Evolutionary conservation across 2,888 invertebrate species (phyloP).

Genomic region (Platycnemis pennipes): DNA sequence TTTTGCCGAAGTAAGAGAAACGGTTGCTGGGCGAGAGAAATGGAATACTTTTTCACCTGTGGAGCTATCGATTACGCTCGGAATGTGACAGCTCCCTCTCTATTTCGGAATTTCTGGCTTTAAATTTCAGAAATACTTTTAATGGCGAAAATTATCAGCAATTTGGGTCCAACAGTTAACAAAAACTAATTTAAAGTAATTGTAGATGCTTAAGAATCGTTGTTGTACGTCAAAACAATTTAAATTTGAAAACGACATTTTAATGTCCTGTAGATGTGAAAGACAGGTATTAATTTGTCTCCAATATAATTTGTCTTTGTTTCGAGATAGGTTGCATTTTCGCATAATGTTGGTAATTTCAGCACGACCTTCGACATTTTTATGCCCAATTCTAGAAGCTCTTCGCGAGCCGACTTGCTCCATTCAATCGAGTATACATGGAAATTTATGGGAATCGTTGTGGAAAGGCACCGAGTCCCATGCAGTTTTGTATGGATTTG

Average conservation of each 20-base stretch:
- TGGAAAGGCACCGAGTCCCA: too few relatives aligned
- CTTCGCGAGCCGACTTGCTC: too few relatives aligned
- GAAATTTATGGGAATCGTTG: too few relatives aligned
- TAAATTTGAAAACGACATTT: background rate
- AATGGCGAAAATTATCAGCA: background rate
- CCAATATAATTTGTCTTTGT: too few relatives aligned
- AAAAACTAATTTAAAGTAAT: background rate
- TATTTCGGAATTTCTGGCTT: background rate
- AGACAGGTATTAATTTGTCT: too few relatives aligned
- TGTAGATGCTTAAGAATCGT: background rate
- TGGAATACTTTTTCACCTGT: background rate
- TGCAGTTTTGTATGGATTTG: too few relatives aligned
- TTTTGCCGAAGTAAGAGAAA: background rate
- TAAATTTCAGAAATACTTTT: background rate
- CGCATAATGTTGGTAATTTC: too few relatives aligned
- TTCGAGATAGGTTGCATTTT: too few relatives aligned
- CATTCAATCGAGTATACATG: too few relatives aligned
- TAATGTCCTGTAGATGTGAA: background rate
- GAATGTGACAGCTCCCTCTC: background rate
- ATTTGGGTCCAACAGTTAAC: background rate
- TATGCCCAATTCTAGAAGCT: too few relatives aligned
- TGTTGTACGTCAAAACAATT: background rate
- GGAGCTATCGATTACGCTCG: background rate
- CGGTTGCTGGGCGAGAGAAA: background rate
- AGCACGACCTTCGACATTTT: too few relatives aligned